A percentile compares a stretch with the other conserved stretches of the same genome.
These are phyloP conservation scores for Pristis pectinata DNA, from an alignment of 2,797 vertebrate species.

Conservation along the genomic window DNA sequence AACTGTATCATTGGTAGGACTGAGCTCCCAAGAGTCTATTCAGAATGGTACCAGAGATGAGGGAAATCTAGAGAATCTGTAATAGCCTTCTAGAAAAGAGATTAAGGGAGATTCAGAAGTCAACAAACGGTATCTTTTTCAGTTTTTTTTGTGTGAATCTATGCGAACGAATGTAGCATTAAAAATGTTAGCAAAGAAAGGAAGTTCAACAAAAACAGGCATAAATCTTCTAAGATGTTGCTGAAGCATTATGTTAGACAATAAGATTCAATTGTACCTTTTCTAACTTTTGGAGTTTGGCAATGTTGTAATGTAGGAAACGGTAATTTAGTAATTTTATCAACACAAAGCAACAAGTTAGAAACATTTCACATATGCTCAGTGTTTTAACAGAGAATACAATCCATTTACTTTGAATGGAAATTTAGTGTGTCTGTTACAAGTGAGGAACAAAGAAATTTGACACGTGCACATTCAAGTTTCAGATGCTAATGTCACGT, in stretches of 20 bases:
- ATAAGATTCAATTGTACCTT: neutral
- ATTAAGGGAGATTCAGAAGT: neutral
- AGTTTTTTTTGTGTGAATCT: neutral
- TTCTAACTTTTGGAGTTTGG: neutral
- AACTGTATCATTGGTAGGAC: neutral
- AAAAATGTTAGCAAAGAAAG: neutral
- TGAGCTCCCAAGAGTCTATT: too few species aligned
- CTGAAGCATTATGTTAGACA: neutral
- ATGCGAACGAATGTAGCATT: neutral
- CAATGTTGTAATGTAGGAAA: neutral
- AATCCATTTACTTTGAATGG: constrained; percentile 4
- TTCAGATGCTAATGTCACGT: neutral
- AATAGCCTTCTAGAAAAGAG: neutral
- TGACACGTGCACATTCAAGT: neutral
- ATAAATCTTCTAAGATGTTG: neutral
- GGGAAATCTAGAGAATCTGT: neutral
- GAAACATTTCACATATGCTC: neutral
- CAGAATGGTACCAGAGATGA: neutral
- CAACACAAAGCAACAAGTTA: neutral
- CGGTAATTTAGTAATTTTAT: neutral
- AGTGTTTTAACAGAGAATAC: neutral
- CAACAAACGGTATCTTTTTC: neutral
- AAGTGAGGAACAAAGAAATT: neutral
- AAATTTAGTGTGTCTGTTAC: neutral
- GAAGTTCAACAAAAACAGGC: neutral